Base-by-base conservation (phyloP, 1,140 invertebrate genomes). In the Scylla paramamosain region DNA sequence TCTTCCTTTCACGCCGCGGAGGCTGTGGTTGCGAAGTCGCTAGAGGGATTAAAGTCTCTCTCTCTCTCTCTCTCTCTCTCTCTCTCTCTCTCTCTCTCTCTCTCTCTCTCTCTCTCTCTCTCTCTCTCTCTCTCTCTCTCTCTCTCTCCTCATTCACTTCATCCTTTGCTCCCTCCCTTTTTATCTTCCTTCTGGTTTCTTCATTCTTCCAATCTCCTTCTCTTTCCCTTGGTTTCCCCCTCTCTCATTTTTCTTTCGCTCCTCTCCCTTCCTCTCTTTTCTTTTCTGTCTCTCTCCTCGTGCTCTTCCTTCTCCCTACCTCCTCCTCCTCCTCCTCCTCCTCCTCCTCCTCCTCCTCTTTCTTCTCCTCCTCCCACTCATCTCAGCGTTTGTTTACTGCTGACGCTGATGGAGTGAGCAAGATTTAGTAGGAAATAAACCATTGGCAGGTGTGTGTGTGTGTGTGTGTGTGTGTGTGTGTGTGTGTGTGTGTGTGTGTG, bases 11-110 rank as follows among this genome's bases (percentile, higher is more conserved):
- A 77, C 25, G 67, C 20, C 67, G 67, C 39, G 25, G 67, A n/a
- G 67, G 25, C 4, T 7, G 20, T 77, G 67, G 20, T 77, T n/a
- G 25, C 10, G 6, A n/a, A 77, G 67, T 77, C 67, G 67, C 67
- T n/a, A 77, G 0, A 77, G 67, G 67, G 67, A 77, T 87, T 87
- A 25, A 87, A 87, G 31, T n/a, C 16, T 1, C 3, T 32, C 84
- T 87, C 84, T 87, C 84, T 87, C 84, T 87, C 84, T 87, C 84
- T 87, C 84, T 87, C 84, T 87, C 84, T 87, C 84, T 87, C 88
- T 90, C 88, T 91, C 46, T 59, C 46, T 46, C 45, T 59, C 48
- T 28, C 46, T 52, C 20, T 28, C 14, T 90, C 46, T 45, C 39
- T 45, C 45, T 90, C 45, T 45, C 46, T 28, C 25, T 52, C 88